Evolutionary conservation across 1,140 invertebrate species (phyloP), one percentile per base, ranked within the genome.

Genomic region (Megalopta genalis): DNA sequence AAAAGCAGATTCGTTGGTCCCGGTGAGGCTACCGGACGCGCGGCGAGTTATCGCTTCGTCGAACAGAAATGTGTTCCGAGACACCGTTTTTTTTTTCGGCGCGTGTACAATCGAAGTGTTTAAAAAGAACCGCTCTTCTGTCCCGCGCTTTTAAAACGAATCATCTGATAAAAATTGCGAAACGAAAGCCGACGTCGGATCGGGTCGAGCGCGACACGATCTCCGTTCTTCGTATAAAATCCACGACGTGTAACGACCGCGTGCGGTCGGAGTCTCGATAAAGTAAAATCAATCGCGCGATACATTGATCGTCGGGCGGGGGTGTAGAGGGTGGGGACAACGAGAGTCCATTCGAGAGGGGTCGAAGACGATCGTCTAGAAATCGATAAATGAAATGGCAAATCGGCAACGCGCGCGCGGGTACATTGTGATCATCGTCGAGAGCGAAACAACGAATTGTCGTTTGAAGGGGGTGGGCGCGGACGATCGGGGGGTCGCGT

Each of bases 11-110:
- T 79, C 75, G 74, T 86, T 86, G 83, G 83, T 84, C 80, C 80
- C 84, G 82, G 83, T 85, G 82, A 78, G 82, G 80, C 83, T 86
- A 85, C 75, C 60, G 83, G 75, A 82, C 59, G 42, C 60, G 32
- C 54, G 83, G 32, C 54, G 83, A 54, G 67, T 66, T 85, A 57
- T 57, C 37, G 37, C 39, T 42, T 65, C 63, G 37, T 21, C 18
- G 18, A 52, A 7, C 49, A 14, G n/a, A n/a, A 18, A 52, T 6
- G 16, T 52, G 4, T 32, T 32, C 32, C 32, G 32, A n/a, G n/a
- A 32, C 32, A 4, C 32, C 32, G 32, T 32, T 32, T n/a, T 49
- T 49, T 12, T 16, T 49, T 12, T 8, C 5, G 42, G 12, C 42
- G 42, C 8, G 42, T 42, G 9, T 9, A 42, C 42, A 42, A 42